Percentiles rank a stretch among this genome's conserved stretches.
These are phyloP conservation scores for Campoletis raptor DNA, from an alignment of 2,888 invertebrate genomes.

Conservation along the genomic window DNA sequence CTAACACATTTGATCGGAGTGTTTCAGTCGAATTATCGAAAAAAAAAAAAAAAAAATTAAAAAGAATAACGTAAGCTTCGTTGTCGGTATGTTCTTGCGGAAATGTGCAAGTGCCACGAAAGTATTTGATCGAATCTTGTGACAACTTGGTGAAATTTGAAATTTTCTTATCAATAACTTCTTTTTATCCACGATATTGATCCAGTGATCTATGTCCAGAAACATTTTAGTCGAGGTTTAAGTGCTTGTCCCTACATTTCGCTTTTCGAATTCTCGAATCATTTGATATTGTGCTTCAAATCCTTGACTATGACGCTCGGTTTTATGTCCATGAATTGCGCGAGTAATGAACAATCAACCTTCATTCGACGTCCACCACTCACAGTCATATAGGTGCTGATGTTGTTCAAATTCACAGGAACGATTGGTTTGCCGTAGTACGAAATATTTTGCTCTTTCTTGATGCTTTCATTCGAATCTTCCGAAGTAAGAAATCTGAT, in stretches of 20 bases:
- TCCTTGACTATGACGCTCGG: constrained; percentile 85
- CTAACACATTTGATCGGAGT: constrained; percentile 19
- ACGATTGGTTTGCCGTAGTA: constrained; percentile 86
- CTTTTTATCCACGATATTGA: background rate
- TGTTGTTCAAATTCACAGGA: constrained; percentile 83
- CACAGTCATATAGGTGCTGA: constrained; percentile 86
- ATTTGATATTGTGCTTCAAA: constrained; percentile 67
- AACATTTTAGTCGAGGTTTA: background rate
- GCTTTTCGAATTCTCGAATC: background rate
- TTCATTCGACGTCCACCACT: constrained; percentile 86
- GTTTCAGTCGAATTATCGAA: background rate
- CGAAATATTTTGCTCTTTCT: constrained; percentile 76
- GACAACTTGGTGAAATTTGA: background rate
- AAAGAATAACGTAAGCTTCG: background rate
- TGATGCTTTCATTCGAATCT: constrained; percentile 73
- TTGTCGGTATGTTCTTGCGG: background rate
- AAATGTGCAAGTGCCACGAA: background rate
- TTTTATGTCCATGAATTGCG: constrained; percentile 86
- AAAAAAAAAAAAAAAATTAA: constrained; percentile 3
- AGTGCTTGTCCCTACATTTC: background rate
- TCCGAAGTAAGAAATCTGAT: constrained; percentile 67
- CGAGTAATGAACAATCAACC: constrained; percentile 86
- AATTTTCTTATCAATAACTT: background rate
- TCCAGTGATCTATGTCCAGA: constrained; percentile 3
- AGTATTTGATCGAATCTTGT: background rate